Evolutionary conservation across 2,888 invertebrate genomes (phyloP), one percentile per base, ranked within the genome.

Genomic region (Caenorhabditis sp.): DNA sequence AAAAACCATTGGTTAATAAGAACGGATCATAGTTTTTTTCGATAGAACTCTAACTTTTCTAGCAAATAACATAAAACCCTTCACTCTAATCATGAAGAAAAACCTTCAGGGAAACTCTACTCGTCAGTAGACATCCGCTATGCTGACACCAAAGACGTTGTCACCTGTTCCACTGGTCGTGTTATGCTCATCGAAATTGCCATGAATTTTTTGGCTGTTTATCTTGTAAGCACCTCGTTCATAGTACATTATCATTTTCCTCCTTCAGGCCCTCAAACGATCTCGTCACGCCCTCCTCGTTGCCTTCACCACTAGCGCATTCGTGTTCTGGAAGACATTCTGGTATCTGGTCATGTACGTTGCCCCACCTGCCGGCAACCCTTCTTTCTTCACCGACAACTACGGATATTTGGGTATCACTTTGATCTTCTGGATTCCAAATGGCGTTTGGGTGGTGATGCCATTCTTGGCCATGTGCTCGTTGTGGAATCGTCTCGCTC

Each of bases 281-380:
- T 91, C 91, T 14, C 88, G 87, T 4, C 91, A 91, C 77, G 84
- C 90, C 7, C 73, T 90, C 14, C 81, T 91, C 26, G 82, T 87
- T 26, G 85, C 89, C 19, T 91, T 91, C 86, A 88, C 88, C 19
- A 87, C 89, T 0, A 82, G 70, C 26, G 88, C 87, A 1, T 87
- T 91, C 75, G 90, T 89, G 19, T 91, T 90, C 87, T 91, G 91
- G 91, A 91, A 91, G 83, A 91, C 91, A 0, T 77, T 89, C 58
- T 86, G 89, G 85, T 91, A 87, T 82, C 76, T 91, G 69, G 76
- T 85, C 0, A 79, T 91, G 35, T 91, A 89, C 85, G 84, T 91
- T 24, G 59, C 58, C 12, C 89, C 86, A 61, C 89, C 89, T 24
- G 80, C 82, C 8, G 90, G 88, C 24, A 80, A 72, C 16, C 80